A percentile compares a stretch with the other conserved stretches of the same genome.
phyloP scores from a whole-genome alignment of 2,113 vertebrate genomes.

The Leptodactylus fuscus region DNA sequence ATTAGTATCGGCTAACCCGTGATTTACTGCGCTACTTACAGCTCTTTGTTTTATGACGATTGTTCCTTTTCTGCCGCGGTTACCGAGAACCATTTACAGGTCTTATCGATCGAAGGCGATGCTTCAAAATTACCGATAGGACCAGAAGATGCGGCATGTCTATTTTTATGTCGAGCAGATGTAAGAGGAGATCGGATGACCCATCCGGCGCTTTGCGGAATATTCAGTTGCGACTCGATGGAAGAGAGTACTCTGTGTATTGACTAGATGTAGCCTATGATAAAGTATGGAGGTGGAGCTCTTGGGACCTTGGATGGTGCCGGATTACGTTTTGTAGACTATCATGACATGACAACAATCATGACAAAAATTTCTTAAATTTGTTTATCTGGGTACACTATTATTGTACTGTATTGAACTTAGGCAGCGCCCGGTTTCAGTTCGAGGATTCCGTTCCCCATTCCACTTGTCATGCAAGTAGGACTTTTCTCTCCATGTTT shows the following conservation, averaged over 20 bases:
- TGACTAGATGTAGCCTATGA: not conserved
- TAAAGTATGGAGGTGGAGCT: not conserved
- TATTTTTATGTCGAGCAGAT: conserved; percentile 15
- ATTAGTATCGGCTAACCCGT: conserved; percentile 22
- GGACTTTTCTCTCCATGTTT: too few relatives aligned
- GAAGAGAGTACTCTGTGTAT: not conserved
- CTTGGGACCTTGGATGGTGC: not conserved
- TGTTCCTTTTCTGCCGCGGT: conserved; percentile 23
- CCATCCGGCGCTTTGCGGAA: not conserved
- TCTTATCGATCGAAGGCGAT: conserved; percentile 18
- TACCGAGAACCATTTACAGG: not conserved
- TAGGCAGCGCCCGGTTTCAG: too few relatives aligned
- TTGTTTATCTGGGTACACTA: too few relatives aligned
- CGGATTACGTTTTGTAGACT: not conserved
- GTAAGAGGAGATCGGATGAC: not conserved
- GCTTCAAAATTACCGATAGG: not conserved
- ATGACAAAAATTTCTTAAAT: too few relatives aligned
- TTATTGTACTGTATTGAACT: too few relatives aligned
- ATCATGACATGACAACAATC: too few relatives aligned
- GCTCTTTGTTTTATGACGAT: conserved; percentile 48
- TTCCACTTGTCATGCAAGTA: too few relatives aligned
- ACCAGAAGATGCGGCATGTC: not conserved
- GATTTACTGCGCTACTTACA: conserved; percentile 37
- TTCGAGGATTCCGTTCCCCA: too few relatives aligned
- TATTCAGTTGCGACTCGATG: not conserved